Percentiles rank a stretch among this genome's conserved stretches.
Conservation (phyloP, 2,888 invertebrate genomes). For the Onthophagus sagittarius region DNA sequence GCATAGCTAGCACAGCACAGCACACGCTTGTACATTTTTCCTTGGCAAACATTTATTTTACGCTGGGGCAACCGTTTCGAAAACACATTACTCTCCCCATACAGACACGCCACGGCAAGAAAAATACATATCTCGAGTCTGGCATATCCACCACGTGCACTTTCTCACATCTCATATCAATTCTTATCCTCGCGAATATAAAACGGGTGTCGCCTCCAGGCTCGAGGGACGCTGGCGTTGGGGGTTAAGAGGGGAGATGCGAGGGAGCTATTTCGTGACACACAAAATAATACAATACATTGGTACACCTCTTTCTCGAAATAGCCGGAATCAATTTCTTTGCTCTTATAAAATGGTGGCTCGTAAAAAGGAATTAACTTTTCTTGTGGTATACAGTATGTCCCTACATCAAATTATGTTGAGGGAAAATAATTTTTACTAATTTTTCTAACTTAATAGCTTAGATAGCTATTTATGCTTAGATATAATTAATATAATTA, state of each 20-base stretch:
- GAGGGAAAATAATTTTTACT: too few species aligned
- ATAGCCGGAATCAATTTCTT: background rate
- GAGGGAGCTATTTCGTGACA: background rate
- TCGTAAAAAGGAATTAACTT: too few species aligned
- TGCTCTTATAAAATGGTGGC: background rate
- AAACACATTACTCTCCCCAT: conserved; percentile 10
- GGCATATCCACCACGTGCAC: conserved; percentile 33
- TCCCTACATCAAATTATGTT: too few species aligned
- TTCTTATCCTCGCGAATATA: conserved; percentile 40
- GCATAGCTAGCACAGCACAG: too few species aligned
- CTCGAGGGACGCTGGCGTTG: background rate
- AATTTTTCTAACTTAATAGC: too few species aligned
- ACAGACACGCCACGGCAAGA: background rate
- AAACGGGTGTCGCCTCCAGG: conserved; percentile 39
- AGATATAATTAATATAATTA: too few species aligned
- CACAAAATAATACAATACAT: background rate
- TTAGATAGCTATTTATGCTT: too few species aligned
- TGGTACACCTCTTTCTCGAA: background rate
- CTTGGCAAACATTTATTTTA: conserved; percentile 11
- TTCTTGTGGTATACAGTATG: too few species aligned
- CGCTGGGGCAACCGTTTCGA: conserved; percentile 10
- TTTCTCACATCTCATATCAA: conserved; percentile 41
- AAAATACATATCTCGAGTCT: conserved; percentile 7
- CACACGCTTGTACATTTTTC: conserved; percentile 10
- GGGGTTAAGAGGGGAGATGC: background rate